Percentiles rank a stretch among this genome's conserved stretches.
phyloP scores from a whole-genome alignment of 2,797 vertebrate species.

The Artibeus jamaicensis region DNA sequence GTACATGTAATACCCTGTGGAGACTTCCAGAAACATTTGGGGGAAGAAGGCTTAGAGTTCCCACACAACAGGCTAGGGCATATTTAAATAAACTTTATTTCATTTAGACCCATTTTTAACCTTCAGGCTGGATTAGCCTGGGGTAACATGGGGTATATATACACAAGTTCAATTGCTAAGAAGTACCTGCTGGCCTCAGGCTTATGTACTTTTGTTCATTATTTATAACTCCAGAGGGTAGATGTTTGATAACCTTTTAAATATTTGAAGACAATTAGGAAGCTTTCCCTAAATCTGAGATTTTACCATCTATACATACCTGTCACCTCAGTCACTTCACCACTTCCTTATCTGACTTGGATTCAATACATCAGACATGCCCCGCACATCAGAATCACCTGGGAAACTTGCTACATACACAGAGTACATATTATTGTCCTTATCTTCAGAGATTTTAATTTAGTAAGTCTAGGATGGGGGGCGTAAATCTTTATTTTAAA shows the following conservation, averaged over 20 bases:
- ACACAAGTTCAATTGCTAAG: neutral
- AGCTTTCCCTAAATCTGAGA: neutral
- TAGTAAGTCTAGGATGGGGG: neutral
- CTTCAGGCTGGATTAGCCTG: neutral
- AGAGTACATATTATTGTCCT: neutral
- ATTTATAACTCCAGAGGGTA: neutral
- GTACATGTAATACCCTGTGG: neutral
- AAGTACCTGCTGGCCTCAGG: neutral
- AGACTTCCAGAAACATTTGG: neutral
- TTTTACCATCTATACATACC: neutral
- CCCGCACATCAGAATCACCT: neutral
- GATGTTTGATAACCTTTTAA: neutral
- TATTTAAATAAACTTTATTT: neutral
- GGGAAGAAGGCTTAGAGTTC: neutral
- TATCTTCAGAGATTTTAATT: neutral
- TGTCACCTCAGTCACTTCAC: neutral
- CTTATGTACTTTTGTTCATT: neutral
- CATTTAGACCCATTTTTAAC: neutral
- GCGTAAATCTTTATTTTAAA: neutral
- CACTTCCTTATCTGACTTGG: neutral
- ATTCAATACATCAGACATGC: neutral
- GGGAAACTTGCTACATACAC: neutral
- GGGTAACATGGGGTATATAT: neutral
- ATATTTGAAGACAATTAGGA: neutral
- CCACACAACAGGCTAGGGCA: neutral